These are phyloP conservation scores for Phalera bucephala DNA, from an alignment of 2,888 invertebrate species.

Conservation along the genomic window DNA sequence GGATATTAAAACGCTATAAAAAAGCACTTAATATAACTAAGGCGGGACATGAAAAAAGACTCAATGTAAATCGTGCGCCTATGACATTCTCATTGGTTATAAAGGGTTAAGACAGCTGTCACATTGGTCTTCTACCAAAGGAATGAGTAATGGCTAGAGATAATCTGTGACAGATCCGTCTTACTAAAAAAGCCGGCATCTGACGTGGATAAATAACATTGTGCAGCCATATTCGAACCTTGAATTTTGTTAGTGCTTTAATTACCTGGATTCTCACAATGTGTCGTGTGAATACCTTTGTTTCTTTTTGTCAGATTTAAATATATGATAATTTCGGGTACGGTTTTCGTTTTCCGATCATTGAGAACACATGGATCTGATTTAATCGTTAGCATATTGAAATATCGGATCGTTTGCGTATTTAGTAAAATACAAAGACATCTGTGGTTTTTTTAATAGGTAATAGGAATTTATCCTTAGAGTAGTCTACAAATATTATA, in stretches of 20 bases:
- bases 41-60: conserved; percentile 44
- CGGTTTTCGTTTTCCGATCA: conserved; percentile 4
- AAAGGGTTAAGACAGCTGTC: conserved; percentile 82
- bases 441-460: too few relatives aligned
- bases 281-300: conserved; percentile 48
- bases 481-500: too few relatives aligned
- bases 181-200: conserved; percentile 76
- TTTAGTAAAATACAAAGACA: too few relatives aligned
- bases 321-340: conserved; percentile 6
- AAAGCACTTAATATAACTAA: conserved; percentile 51
- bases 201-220: conserved; percentile 80
- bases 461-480: too few relatives aligned
- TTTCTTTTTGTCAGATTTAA: conserved; percentile 31
- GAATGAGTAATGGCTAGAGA: conserved; percentile 74
- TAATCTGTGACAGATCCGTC: conserved; percentile 81
- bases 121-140: conserved; percentile 73
- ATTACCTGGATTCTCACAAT: conserved; percentile 81
- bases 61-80: conserved; percentile 70
- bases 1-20: conserved; percentile 61
- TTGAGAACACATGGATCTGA: too few relatives aligned
- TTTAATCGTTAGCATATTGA: too few relatives aligned
- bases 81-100: conserved; percentile 79
- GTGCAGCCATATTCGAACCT: conserved; percentile 69
- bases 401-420: too few relatives aligned
- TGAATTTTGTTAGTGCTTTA: conserved; percentile 69